These are phyloP conservation scores for Chlorospingus flavigularis DNA, from an alignment of 2,797 vertebrate species.

Conservation along the genomic window DNA sequence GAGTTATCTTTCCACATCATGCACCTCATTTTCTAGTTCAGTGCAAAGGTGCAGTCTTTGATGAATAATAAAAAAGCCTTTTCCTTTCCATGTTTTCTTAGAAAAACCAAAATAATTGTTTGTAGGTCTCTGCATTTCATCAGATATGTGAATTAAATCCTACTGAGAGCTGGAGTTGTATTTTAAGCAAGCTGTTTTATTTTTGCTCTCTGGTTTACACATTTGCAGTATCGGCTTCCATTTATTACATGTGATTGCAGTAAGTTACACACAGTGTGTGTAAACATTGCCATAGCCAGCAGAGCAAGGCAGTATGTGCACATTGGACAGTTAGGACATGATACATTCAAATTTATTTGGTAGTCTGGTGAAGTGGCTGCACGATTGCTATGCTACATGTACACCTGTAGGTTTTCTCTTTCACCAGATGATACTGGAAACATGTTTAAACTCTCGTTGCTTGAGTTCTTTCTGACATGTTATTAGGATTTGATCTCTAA, in stretches of 20 bases:
- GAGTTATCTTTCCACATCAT: neutral
- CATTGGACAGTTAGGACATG: neutral
- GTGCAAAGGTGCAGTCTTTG: constrained; percentile 12
- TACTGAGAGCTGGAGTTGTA: neutral
- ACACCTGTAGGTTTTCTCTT: neutral
- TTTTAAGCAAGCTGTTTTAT: neutral
- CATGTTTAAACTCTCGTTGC: neutral
- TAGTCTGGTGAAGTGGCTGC: neutral
- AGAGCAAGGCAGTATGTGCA: neutral
- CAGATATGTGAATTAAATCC: neutral
- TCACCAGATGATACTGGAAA: neutral
- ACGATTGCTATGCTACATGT: neutral
- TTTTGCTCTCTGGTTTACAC: neutral
- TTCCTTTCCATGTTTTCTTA: neutral
- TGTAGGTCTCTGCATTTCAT: neutral
- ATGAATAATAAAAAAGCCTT: neutral
- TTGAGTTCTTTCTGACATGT: neutral
- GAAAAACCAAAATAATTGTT: neutral
- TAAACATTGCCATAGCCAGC: neutral
- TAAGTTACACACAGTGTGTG: neutral
- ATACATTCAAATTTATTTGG: neutral
- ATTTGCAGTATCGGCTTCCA: neutral
- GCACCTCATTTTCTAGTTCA: neutral
- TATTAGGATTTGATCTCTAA: neutral
- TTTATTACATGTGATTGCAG: neutral